Percentiles rank a stretch among this genome's conserved stretches.
These are phyloP conservation scores for Phylloscopus trochilus DNA, from an alignment of 2,113 vertebrate genomes.

Conservation along the genomic window DNA sequence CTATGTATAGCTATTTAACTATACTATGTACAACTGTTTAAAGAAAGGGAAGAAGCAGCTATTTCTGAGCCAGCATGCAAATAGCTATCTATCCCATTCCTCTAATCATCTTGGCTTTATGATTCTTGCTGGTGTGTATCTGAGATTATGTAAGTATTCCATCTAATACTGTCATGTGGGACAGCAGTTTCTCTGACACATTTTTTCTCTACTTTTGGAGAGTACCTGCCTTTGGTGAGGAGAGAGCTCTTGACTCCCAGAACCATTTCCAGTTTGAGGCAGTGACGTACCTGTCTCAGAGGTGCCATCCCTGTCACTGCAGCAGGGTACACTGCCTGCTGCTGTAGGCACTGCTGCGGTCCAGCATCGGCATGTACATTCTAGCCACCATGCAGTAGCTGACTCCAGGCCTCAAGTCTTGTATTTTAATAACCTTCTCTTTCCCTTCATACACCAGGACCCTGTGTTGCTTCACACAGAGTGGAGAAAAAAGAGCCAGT, in stretches of 20 bases:
- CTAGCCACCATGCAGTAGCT: constrained; percentile 59
- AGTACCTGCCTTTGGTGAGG: neutral
- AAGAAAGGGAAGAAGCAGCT: neutral
- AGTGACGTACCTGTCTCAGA: neutral
- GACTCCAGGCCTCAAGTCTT: constrained; percentile 13
- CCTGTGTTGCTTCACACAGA: constrained; percentile 42
- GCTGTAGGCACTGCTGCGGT: constrained; percentile 62
- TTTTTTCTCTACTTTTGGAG: neutral
- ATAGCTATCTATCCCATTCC: neutral
- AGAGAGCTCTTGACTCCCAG: neutral
- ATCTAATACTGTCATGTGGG: neutral
- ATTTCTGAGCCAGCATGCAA: neutral
- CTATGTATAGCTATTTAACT: neutral
- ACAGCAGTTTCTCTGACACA: neutral
- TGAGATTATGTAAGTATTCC: neutral
- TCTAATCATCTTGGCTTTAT: neutral
- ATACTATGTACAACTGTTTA: neutral
- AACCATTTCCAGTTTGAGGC: neutral
- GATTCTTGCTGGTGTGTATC: neutral
- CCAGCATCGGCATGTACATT: neutral
- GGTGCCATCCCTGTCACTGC: neutral
- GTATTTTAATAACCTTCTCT: constrained; percentile 40
- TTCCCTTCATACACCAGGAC: constrained; percentile 63
- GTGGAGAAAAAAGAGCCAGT: neutral
- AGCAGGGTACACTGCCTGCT: neutral